Evolutionary conservation across 2,797 vertebrate species (phyloP), one percentile per base, ranked within the genome.

Genomic region (Remorina albescens): DNA sequence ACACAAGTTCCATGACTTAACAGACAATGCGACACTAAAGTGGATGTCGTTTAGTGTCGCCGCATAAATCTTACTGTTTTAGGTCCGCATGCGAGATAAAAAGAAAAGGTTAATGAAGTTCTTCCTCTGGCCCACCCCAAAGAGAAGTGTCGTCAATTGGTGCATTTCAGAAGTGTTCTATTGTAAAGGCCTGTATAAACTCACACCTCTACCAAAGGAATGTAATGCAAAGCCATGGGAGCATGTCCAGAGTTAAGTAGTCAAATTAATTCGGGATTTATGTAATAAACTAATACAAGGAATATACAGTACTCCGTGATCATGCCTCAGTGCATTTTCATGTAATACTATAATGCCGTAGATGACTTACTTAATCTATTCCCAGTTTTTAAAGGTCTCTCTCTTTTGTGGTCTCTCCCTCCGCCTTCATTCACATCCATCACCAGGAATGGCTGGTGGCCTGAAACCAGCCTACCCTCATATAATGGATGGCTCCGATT

Each of bases 401-500:
- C 71, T 71, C 59, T 67, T 36, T 71, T 71, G 39, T 54, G 67
- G 41, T 74, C 81, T 75, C 60, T 74, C 65, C 54, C 49, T 55
- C 58, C 57, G 60, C 83, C 53, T 89, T 91, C 83, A 76, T 66
- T 81, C 85, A 76, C 88, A 89, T 91, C 89, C 81, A 86, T 92
- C 88, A 85, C 65, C 7, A 54, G 9, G 85, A 90, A 78, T 75
- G 71, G 88, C 88, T 78, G 53, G 86, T 86, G 86, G 89, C 88
- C 85, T 82, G 84, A 89, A 90, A 89, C 86, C 74, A 84, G 82
- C 75, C 80, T 58, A 71, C 85, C 51, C 67, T 18, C 58, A 19
- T 60, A 70, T 90, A 91, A 93, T 89, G 74, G 83, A 93, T 90
- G 85, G 60, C 86, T 90, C 83, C 50, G 86, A 92, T 90, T 91